Evolutionary conservation across 53 echinoderm and acorn worm species (phyloP).

Genomic region (Astropecten irregularis): DNA sequence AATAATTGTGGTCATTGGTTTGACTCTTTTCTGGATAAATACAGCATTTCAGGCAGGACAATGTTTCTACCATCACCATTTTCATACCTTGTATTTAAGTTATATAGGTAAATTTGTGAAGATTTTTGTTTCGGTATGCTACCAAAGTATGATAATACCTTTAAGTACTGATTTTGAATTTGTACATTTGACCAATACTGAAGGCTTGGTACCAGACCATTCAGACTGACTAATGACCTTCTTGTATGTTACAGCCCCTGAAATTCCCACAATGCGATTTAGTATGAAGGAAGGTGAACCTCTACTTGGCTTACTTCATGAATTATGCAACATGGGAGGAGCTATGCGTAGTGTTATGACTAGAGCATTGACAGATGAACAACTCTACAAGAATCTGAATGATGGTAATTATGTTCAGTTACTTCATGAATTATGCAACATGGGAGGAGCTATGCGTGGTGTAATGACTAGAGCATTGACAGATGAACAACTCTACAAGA

Average conservation of each 20-base stretch:
- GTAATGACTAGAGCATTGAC: slow-evolving; percentile 80
- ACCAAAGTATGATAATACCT: too few species aligned
- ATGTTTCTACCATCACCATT: too few species aligned
- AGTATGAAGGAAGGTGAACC: slow-evolving; percentile 50
- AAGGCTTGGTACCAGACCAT: too few species aligned
- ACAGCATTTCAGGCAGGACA: too few species aligned
- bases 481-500: slow-evolving; percentile 72
- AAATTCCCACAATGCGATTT: not conserved
- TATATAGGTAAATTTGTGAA: too few species aligned
- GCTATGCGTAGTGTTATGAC: slow-evolving; percentile 89
- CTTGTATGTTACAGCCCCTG: slow-evolving; percentile 18
- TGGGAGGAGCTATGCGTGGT: slow-evolving; percentile 91
- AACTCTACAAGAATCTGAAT: slow-evolving; percentile 74
- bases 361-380: slow-evolving; percentile 66
- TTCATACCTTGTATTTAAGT: too few species aligned
- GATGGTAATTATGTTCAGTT: slow-evolving; percentile 85
- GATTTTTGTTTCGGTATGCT: too few species aligned
- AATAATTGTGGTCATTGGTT: too few species aligned
- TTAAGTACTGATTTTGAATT: too few species aligned
- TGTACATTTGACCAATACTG: too few species aligned
- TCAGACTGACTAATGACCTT: too few species aligned
- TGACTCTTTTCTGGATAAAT: too few species aligned
- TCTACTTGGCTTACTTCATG: slow-evolving; percentile 72
- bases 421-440: slow-evolving; percentile 88
- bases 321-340: slow-evolving; percentile 94